Conservation (phyloP, 2,888 invertebrate species). For the Luperina testacea region DNA sequence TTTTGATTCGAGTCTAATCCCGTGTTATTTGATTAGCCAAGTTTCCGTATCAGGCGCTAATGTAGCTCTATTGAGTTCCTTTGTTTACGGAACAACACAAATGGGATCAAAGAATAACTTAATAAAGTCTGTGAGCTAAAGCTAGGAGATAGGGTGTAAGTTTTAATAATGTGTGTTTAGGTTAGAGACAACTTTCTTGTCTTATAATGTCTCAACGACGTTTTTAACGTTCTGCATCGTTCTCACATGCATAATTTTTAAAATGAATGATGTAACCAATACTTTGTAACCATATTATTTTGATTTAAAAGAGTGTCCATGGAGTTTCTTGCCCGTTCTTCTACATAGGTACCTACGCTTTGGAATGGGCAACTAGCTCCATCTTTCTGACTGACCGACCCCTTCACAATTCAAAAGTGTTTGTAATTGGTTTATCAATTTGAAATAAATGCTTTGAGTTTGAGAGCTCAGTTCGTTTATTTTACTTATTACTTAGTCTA, state of each 20-base stretch:
- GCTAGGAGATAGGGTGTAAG: neutral
- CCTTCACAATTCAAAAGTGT: too few relatives aligned
- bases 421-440: too few relatives aligned
- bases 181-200: neutral
- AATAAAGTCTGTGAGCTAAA: constrained; percentile 13
- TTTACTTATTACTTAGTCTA: constrained; percentile 60
- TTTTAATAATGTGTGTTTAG: neutral
- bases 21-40: constrained; percentile 60
- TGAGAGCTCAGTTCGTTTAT: constrained; percentile 51
- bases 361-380: too few relatives aligned
- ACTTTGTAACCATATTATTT: too few relatives aligned
- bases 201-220: neutral
- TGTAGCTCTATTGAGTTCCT: constrained; percentile 50
- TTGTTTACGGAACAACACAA: constrained; percentile 42
- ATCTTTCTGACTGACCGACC: too few relatives aligned
- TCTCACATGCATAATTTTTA: too few relatives aligned
- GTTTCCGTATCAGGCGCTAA: constrained; percentile 58
- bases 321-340: too few relatives aligned
- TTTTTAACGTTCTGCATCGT: too few relatives aligned
- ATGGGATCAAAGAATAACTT: constrained; percentile 50
- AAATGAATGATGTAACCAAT: too few relatives aligned
- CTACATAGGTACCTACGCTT: too few relatives aligned
- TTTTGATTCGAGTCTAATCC: constrained; percentile 45
- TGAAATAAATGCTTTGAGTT: too few relatives aligned
- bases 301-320: too few relatives aligned